Base-by-base conservation (phyloP, 92 coral and sea anemone species). In the Zoanthus gigantus region DNA sequence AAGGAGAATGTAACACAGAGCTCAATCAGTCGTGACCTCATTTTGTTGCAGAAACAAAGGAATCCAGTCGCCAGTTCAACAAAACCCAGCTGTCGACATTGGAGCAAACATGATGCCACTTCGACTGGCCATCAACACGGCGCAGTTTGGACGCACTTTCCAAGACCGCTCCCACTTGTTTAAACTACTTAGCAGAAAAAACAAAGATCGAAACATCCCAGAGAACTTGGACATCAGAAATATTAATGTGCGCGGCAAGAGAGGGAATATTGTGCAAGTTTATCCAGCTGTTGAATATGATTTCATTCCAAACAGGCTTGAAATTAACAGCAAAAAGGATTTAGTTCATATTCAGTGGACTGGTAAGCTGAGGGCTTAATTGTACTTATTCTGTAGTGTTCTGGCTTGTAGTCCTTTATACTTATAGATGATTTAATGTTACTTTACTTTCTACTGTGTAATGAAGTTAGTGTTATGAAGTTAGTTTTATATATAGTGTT, bases 281-380 rank as follows among this genome's bases (percentile, higher is more conserved):
- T 86, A 91, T 77, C 99, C 99, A 14, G 99, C 99, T 13, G 99
- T 97, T 2, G 99, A 97, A 76, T 97, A 97, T 83, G 99, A 97
- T 86, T 97, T 97, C 79, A 91, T 96, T 56, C 99, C 99, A 7
- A 89, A 82, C 88, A 89, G 96, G 78, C 30, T 93, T 54, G 81
- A 65, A 9, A 75, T 95, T 60, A 75, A 58, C 1, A 61, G 88
- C 50, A 76, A 78, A 10, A 86, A 78, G 1, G 97, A 91, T 61
- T 53, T 95, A 8, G 93, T 97, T 15, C 98, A 97, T 72, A 92
- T 97, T 74, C 99, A 97, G 90, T 97, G 99, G 99, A 90, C 98
- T 69, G 99, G 99, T 97, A 82, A 53, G 82, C 18, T 5, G 30
- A 13, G 16, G 34, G 28, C 17, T 65, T 23, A 23, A 23, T 23